Base-by-base conservation (phyloP, 2,113 vertebrate species). In the Ifrita kowaldi region DNA sequence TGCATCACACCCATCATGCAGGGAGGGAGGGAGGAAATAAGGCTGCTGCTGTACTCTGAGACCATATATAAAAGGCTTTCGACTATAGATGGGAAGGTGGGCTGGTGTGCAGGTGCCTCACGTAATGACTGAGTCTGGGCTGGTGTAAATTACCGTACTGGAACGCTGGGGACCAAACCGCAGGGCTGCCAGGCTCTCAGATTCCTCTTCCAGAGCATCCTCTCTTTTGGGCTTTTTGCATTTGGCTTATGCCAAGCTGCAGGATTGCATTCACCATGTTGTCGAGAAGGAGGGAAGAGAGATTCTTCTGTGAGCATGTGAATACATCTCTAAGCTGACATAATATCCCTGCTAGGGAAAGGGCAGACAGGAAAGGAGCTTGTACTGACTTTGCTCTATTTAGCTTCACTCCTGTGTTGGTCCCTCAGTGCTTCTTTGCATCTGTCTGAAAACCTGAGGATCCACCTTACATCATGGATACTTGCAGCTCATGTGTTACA, bases 1-100 rank as follows among this genome's bases (percentile, higher is more conserved):
- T 9, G 7, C 60, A 56, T 73, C 47, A n/a, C 1, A 0, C 65
- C 41, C 53, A 55, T 28, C 90, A 46, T 1, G 1, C 0, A 0
- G 57, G 67, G 65, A 56, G 57, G 67, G 65, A 56, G 35, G 53
- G 49, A n/a, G 71, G 75, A 69, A 83, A 76, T 26, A 24, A 60
- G 32, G 3, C 33, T 52, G 46, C 23, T 28, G 57, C 67, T 69
- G 35, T 22, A 10, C 53, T 73, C 49, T 1, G 4, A 47, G 53
- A 30, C 0, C 2, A 10, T 18, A 3, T 1, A 39, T 13, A 8
- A 77, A 84, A 69, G 30, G 13, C 32, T 83, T 67, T 33, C 26
- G 46, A 12, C 28, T 63, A 11, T 8, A 39, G 23, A 15, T 11
- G 27, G 79, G 56, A 71, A 83, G 52, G 27, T 19, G 33, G 26